Percentiles rank a stretch among this genome's conserved stretches.
These are phyloP conservation scores for Strongylocentrotus purpuratus DNA, from an alignment of 35 echinoderm and acorn worm genomes.

Conservation along the genomic window DNA sequence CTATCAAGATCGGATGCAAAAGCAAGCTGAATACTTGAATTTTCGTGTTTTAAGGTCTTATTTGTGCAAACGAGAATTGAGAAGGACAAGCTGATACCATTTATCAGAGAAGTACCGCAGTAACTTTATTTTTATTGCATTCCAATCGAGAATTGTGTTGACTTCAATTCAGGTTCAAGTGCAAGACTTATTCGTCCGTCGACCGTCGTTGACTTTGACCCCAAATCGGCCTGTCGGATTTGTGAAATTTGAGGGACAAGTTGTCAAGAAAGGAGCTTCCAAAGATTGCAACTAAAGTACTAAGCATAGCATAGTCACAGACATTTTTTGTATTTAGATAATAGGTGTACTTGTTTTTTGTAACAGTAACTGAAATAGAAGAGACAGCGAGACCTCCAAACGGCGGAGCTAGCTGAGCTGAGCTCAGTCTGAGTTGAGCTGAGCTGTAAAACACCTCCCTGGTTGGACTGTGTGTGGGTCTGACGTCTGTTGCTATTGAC, in stretches of 20 bases:
- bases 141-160: not conserved
- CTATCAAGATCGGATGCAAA: constrained; percentile 13
- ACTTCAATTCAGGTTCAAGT: not conserved
- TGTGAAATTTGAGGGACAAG: not conserved
- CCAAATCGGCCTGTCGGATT: not conserved
- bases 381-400: not conserved
- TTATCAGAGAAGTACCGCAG: not conserved
- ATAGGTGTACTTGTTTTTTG: too few relatives aligned
- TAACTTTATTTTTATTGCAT: not conserved
- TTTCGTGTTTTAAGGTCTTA: not conserved
- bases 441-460: not conserved
- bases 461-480: not conserved
- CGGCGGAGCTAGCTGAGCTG: not conserved
- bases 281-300: constrained; percentile 38
- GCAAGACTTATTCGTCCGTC: not conserved
- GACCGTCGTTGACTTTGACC: not conserved
- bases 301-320: not conserved
- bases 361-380: not conserved
- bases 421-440: not conserved
- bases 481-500: not conserved
- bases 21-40: not conserved
- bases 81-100: not conserved
- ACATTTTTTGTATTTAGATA: not conserved
- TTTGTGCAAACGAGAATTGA: not conserved
- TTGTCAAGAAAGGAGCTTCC: not conserved